These are phyloP conservation scores for Siphamia tubifer DNA, from an alignment of 2,113 vertebrate species.

Conservation along the genomic window DNA sequence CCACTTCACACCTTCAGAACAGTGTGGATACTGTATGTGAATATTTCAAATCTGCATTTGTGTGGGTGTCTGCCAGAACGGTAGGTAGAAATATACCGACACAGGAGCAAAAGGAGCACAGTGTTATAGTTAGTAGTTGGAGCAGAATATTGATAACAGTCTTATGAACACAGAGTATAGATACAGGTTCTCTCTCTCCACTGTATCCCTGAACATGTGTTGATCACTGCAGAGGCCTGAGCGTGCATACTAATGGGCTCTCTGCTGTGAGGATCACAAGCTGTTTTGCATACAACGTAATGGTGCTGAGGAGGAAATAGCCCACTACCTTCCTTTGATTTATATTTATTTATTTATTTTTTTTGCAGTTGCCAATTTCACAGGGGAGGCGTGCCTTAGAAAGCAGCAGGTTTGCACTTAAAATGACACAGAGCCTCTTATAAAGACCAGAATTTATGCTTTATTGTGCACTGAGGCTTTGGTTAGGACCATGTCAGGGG, in stretches of 20 bases:
- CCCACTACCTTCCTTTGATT: neutral
- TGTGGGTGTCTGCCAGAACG: constrained; percentile 7
- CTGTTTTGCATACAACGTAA: constrained; percentile 62
- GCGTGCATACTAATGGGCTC: constrained; percentile 64
- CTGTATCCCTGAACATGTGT: constrained; percentile 47
- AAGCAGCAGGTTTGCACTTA: neutral
- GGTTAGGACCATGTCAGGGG: neutral
- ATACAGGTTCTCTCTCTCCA: constrained; percentile 10
- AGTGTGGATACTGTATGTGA: neutral
- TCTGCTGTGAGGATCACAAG: constrained; percentile 5
- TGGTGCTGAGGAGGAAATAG: neutral
- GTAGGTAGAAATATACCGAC: neutral
- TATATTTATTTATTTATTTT: too few species aligned
- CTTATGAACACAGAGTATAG: constrained; percentile 25
- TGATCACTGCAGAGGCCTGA: constrained; percentile 51
- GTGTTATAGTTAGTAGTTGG: neutral
- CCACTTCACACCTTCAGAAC: constrained; percentile 15
- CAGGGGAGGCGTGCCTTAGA: neutral
- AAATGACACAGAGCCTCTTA: neutral
- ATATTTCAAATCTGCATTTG: constrained; percentile 26
- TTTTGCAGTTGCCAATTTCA: constrained; percentile 7
- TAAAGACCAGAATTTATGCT: constrained; percentile 1
- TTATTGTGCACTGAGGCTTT: neutral
- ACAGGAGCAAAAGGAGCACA: constrained; percentile 7
- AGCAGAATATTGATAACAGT: constrained; percentile 51